A percentile compares a stretch with the other conserved stretches of the same genome.
phyloP scores from a whole-genome alignment of 2,797 vertebrate genomes.

The Megaceryle alcyon region DNA sequence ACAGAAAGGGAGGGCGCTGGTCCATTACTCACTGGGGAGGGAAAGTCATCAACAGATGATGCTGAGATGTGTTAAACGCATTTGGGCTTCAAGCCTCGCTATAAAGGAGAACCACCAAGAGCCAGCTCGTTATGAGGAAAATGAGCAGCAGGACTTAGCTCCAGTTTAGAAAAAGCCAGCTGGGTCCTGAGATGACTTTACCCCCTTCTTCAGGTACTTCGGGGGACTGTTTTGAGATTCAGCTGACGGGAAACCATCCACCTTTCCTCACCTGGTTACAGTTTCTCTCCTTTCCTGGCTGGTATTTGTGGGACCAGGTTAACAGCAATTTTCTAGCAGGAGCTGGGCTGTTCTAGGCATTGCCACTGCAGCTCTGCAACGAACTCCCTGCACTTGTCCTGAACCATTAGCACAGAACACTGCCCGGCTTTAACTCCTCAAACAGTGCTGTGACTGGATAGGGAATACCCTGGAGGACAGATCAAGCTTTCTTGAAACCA shows the following conservation, averaged over 20 bases:
- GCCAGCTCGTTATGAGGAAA: background rate
- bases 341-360: accelerated
- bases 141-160: background rate
- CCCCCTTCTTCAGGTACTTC: background rate
- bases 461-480: background rate
- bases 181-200: background rate
- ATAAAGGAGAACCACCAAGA: background rate
- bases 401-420: background rate
- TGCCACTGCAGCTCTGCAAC: background rate
- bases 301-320: background rate
- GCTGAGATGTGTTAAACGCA: background rate
- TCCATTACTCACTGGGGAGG: background rate
- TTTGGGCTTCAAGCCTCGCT: background rate
- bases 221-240: background rate
- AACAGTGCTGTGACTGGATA: accelerated
- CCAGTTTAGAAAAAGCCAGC: background rate
- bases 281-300: background rate
- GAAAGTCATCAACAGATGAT: background rate
- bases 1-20: background rate
- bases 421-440: accelerated
- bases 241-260: background rate
- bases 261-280: background rate
- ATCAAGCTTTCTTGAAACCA: background rate
- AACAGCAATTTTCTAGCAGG: background rate
- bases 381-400: background rate